Conservation (phyloP, 2,888 invertebrate species). For the Hypena proboscidalis region DNA sequence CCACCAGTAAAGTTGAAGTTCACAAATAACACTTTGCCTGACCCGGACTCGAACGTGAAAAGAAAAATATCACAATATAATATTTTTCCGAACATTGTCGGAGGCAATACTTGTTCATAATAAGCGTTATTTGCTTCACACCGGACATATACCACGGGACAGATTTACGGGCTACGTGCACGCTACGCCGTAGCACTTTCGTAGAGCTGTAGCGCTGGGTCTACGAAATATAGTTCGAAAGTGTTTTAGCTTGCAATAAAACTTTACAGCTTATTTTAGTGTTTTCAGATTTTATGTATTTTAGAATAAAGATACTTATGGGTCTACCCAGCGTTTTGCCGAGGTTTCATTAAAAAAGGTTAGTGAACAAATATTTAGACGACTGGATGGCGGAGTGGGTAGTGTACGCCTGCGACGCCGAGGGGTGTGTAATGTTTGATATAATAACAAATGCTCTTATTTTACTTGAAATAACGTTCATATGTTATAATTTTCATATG, state of each 20-base stretch:
- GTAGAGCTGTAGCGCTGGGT: constrained; percentile 30
- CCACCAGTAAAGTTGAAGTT: too few relatives aligned
- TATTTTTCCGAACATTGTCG: constrained; percentile 15
- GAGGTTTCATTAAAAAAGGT: too few relatives aligned
- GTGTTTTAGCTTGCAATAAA: constrained; percentile 8
- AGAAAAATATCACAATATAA: constrained; percentile 15
- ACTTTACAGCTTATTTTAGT: constrained; percentile 4
- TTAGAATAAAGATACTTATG: not conserved
- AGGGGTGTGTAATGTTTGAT: too few relatives aligned
- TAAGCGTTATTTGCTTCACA: constrained; percentile 30
- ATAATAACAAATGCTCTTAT: too few relatives aligned
- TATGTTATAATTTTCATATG: too few relatives aligned
- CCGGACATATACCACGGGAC: constrained; percentile 30
- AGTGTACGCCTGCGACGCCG: too few relatives aligned
- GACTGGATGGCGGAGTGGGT: too few relatives aligned
- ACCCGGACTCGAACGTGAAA: too few relatives aligned
- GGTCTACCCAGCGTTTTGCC: too few relatives aligned
- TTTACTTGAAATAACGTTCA: too few relatives aligned
- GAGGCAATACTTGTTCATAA: constrained; percentile 26
- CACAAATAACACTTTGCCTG: too few relatives aligned
- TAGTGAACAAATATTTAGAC: too few relatives aligned
- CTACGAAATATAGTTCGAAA: constrained; percentile 18
- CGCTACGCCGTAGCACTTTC: constrained; percentile 38
- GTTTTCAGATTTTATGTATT: constrained; percentile 1
- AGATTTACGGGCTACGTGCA: constrained; percentile 45